Base-by-base conservation (phyloP, 1,140 invertebrate genomes). In the Drosophila leontia region DNA sequence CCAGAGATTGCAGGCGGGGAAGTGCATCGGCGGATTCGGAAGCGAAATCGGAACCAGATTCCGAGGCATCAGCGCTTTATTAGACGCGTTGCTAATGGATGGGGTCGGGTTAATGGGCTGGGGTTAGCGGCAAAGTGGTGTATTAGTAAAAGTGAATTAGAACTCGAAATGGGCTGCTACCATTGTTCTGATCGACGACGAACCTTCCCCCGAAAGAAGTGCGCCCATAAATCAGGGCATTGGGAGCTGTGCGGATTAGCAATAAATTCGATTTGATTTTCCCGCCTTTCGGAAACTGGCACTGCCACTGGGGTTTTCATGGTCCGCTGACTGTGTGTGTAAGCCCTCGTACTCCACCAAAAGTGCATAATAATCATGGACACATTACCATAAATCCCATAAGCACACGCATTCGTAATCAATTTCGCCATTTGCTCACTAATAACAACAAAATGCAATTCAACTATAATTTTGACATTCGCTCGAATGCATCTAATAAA, bases 71-170 rank as follows among this genome's bases (percentile, higher is more conserved):
- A 75, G 42, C 75, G 50, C 75, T 61, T 77, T 78, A 78, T 78
- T 78, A 79, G 58, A 72, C 45, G 41, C 29, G 63, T 42, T 70
- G 55, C 59, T 71, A 79, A 78, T 79, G 76, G 75, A 78, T 63
- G 56, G 76, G 75, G 75, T 79, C 63, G 76, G 75, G 75, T 79
- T 78, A 79, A 71, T 78, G 75, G 75, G 75, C 50, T 79, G 60
- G 67, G 58, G 69, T 72, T 59, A 55, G 42, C 57, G 57, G 50
- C 47, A 78, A 74, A 72, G 68, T 72, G 68, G 50, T 72, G 68
- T 51, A 72, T 74, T 74, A 60, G 70, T 74, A 51, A 74, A 72
- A 57, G 75, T 61, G 75, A 78, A 78, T 78, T 78, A 69, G 50
- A 44, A 17, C 63, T 41, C 11, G 34, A 77, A 77, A 39, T 50